These are phyloP conservation scores for Pogonus chalceus DNA, from an alignment of 1,140 invertebrate species.

Conservation along the genomic window DNA sequence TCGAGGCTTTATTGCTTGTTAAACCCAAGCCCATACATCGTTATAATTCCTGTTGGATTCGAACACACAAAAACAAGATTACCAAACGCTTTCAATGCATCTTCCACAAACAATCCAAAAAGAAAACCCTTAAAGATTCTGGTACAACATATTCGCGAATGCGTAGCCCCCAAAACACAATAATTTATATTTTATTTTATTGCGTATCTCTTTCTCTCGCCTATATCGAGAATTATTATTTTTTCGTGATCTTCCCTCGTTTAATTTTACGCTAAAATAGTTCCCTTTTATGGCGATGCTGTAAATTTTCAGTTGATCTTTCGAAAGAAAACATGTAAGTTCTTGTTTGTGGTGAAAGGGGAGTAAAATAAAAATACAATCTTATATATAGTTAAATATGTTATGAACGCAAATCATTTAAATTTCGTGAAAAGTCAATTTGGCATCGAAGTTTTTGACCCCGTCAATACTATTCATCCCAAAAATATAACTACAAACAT, in stretches of 20 bases:
- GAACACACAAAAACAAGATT: neutral
- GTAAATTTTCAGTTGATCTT: neutral
- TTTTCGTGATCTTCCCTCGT: neutral
- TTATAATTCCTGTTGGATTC: neutral
- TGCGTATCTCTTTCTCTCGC: neutral
- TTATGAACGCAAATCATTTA: too few species aligned
- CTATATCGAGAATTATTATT: neutral
- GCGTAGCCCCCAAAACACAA: neutral
- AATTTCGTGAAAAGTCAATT: too few species aligned
- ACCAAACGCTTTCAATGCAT: neutral
- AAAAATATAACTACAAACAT: too few species aligned
- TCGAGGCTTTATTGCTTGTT: neutral
- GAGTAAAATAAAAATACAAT: too few species aligned
- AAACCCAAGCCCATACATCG: neutral
- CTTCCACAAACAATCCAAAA: neutral
- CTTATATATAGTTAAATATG: too few species aligned
- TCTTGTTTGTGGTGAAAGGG: neutral
- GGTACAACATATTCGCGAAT: too few species aligned
- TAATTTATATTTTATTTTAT: neutral
- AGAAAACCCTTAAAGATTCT: too few species aligned
- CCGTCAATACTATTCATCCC: too few species aligned
- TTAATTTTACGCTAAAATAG: neutral
- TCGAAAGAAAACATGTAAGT: neutral
- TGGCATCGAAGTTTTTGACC: too few species aligned
- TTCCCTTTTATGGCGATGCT: neutral